Evolutionary conservation across 2,888 invertebrate species (phyloP), one percentile per base, ranked within the genome.

Genomic region (Cosmia pyralina): DNA sequence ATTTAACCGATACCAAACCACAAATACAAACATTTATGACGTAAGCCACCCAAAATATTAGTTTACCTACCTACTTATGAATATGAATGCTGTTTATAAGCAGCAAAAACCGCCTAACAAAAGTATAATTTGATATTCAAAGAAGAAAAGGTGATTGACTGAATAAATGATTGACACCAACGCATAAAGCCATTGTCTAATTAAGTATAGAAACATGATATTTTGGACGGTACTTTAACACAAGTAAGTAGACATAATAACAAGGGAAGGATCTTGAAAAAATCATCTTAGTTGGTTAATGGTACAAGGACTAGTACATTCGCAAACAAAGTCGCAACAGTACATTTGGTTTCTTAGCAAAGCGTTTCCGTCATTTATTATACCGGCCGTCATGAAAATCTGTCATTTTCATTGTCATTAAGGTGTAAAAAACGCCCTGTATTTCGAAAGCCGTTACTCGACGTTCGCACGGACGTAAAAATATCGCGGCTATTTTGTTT

Each of bases 71-170:
- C 8, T n/a, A 55, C 44, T 60, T 7, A 81, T 81, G 38, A 77
- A 76, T 77, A 77, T 76, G 48, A 41, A 77, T 57, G 38, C 13
- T 34, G 0, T n/a, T 7, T 73, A 17, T 6, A 44, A 53, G 10
- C 34, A 60, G 44, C 53, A 81, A 77, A 77, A 80, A 81, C 58
- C 6, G n/a, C 19, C 6, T 38, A 4, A n/a, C 44, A 62, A 65
- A 75, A 46, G 38, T 66, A 66, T 52, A 64, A 64, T 55, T 44
- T 64, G 48, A 81, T 77, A 81, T 81, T 81, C 65, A 41, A 53
- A 53, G 72, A 69, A 60, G 81, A 76, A 81, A 81, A 77, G 81
- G 81, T 77, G 75, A 79, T 73, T 79, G 76, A 64, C 81, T 75
- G 81, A 64, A 75, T 80, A 64, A 48, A 62, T 76, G 75, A 80